phyloP scores from a whole-genome alignment of 2,888 invertebrate genomes.

The Periphyllus acericola region DNA sequence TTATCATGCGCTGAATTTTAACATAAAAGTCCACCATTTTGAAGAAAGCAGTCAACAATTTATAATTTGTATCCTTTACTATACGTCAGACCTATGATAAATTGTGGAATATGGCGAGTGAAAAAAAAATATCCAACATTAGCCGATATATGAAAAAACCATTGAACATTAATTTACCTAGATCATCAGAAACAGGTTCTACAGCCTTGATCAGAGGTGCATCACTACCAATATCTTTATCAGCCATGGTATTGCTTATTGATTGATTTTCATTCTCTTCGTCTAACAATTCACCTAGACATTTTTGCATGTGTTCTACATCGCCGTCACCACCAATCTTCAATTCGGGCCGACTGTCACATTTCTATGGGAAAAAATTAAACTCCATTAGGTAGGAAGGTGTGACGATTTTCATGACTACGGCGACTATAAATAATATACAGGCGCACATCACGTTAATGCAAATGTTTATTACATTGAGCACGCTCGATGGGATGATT shows the following conservation, averaged over 20 bases:
- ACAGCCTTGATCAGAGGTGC: not conserved
- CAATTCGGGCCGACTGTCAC: slow-evolving; percentile 64
- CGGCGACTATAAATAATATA: no score
- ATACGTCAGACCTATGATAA: no score
- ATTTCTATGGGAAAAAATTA: slow-evolving; percentile 1
- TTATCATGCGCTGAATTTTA: no score
- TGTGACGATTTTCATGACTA: no score
- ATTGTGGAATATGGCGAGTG: not conserved
- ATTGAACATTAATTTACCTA: slow-evolving; percentile 17
- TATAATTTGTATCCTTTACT: no score
- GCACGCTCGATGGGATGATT: slow-evolving; percentile 71
- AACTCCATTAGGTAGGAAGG: no score
- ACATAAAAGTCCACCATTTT: no score
- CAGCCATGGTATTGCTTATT: slow-evolving; percentile 9
- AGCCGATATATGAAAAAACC: no score
- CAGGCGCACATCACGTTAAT: no score
- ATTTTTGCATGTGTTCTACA: slow-evolving; percentile 73
- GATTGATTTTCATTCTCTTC: slow-evolving; percentile 63
- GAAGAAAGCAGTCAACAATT: no score
- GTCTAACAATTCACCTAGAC: slow-evolving; percentile 71
- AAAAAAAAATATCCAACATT: no score
- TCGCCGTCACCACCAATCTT: slow-evolving; percentile 70
- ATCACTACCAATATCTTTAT: not conserved
- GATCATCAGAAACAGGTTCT: slow-evolving; percentile 11
- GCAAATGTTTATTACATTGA: slow-evolving; percentile 57